Evolutionary conservation across 30 jellyfish, hydroid and myxozoan genomes (phyloP).

Genomic region (Nemopilema nomurai): DNA sequence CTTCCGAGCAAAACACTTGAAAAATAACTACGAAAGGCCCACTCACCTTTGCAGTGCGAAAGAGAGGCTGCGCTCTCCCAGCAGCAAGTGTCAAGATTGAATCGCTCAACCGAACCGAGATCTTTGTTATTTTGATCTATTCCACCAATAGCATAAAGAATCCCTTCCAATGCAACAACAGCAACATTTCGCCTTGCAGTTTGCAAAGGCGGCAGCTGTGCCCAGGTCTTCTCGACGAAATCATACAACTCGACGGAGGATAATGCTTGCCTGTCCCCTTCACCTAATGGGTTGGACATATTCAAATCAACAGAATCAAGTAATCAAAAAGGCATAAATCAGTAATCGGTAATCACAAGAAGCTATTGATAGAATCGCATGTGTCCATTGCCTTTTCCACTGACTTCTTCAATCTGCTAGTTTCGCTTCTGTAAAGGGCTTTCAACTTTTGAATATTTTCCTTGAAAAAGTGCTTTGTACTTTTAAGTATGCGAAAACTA

Average conservation of each 20-base stretch:
- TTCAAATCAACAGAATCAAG: background rate
- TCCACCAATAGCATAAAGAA: slow-evolving; percentile 78
- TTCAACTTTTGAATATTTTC: too few relatives aligned
- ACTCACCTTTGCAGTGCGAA: slow-evolving; percentile 74
- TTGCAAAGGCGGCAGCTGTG: slow-evolving; percentile 51
- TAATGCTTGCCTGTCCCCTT: slow-evolving; percentile 20
- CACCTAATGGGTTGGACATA: background rate
- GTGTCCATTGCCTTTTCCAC: too few relatives aligned
- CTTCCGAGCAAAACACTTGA: background rate
- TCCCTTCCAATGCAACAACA: slow-evolving; percentile 74
- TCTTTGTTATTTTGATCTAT: slow-evolving; percentile 47
- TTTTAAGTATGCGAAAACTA: too few relatives aligned
- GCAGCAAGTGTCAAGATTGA: slow-evolving; percentile 33
- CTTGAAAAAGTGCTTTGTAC: too few relatives aligned
- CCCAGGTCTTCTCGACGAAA: slow-evolving; percentile 65
- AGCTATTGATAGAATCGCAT: too few relatives aligned
- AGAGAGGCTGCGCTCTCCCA: slow-evolving; percentile 80
- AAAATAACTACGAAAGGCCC: background rate
- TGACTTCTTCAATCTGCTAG: too few relatives aligned
- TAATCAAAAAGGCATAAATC: background rate
- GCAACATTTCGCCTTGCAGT: slow-evolving; percentile 73
- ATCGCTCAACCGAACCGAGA: slow-evolving; percentile 70
- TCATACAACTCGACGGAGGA: slow-evolving; percentile 58
- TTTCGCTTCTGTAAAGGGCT: too few relatives aligned
- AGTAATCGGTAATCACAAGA: too few relatives aligned